Evolutionary conservation across 2,888 invertebrate species (phyloP).

Genomic region (Acrobasis repandana): DNA sequence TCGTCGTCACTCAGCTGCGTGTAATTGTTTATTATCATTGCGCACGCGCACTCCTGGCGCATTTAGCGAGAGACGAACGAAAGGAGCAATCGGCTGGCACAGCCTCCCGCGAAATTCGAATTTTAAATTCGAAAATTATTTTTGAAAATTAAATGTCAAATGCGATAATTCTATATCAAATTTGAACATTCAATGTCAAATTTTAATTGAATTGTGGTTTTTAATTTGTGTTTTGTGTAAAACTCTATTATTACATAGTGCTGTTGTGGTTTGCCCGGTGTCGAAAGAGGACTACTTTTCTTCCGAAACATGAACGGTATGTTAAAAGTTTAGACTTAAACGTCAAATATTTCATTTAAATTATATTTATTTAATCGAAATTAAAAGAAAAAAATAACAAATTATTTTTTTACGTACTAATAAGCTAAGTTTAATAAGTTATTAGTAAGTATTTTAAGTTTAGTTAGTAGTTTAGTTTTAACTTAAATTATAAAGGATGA

Average conservation of each 20-base stretch:
- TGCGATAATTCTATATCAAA: not conserved
- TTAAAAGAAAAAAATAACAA: too few relatives aligned
- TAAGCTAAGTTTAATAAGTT: too few relatives aligned
- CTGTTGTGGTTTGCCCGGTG: constrained; percentile 9
- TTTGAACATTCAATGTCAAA: constrained; percentile 12
- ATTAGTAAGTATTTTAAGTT: too few relatives aligned
- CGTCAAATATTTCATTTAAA: not conserved
- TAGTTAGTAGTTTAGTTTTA: too few relatives aligned
- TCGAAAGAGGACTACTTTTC: constrained; percentile 6
- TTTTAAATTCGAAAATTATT: constrained; percentile 1
- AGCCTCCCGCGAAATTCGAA: constrained; percentile 11
- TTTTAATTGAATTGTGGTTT: constrained; percentile 12
- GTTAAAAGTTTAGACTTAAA: not conserved
- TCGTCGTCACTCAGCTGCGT: constrained; percentile 10
- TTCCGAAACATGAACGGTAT: constrained; percentile 12
- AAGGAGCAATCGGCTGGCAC: constrained; percentile 14
- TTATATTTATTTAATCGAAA: too few relatives aligned
- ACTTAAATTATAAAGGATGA: too few relatives aligned
- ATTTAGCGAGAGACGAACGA: constrained; percentile 18
- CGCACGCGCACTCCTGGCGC: constrained; percentile 13
- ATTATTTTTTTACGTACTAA: too few relatives aligned
- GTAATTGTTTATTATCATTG: constrained; percentile 18
- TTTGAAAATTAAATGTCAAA: not conserved
- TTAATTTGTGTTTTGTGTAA: constrained; percentile 3
- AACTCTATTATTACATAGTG: constrained; percentile 15